Evolutionary conservation across 2,113 vertebrate genomes (phyloP).

Genomic region (Coracopsis vasa): DNA sequence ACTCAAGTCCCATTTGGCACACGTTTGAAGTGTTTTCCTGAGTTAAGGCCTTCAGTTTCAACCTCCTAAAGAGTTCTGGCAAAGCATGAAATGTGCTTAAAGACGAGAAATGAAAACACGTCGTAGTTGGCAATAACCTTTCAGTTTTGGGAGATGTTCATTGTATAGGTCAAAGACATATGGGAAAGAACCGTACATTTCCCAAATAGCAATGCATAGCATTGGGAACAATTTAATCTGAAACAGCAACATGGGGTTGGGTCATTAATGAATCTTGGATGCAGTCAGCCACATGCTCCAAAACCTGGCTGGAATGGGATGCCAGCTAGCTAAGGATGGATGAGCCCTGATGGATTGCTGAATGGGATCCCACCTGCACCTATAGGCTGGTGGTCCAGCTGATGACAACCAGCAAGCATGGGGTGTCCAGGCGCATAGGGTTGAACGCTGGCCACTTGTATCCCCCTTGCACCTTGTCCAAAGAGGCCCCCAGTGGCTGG

Average conservation of each 20-base stretch:
- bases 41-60: neutral
- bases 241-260: neutral
- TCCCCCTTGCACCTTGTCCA: neutral
- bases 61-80: constrained; percentile 37
- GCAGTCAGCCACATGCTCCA: neutral
- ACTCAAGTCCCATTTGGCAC: neutral
- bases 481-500: neutral
- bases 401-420: accelerated
- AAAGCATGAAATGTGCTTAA: constrained; percentile 26
- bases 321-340: neutral
- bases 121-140: constrained; percentile 17
- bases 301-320: accelerated
- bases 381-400: neutral
- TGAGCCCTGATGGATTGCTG: neutral
- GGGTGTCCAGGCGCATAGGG: neutral
- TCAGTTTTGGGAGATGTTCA: neutral
- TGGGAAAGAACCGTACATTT: neutral
- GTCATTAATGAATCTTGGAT: neutral
- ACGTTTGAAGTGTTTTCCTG: neutral
- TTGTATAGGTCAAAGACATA: constrained; percentile 37
- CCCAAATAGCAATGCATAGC: neutral
- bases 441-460: accelerated
- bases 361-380: neutral
- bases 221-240: constrained; percentile 12
- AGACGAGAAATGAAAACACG: constrained; percentile 8